Evolutionary conservation across 2,113 vertebrate genomes (phyloP).

Genomic region (Prionailurus bengalensis): DNA sequence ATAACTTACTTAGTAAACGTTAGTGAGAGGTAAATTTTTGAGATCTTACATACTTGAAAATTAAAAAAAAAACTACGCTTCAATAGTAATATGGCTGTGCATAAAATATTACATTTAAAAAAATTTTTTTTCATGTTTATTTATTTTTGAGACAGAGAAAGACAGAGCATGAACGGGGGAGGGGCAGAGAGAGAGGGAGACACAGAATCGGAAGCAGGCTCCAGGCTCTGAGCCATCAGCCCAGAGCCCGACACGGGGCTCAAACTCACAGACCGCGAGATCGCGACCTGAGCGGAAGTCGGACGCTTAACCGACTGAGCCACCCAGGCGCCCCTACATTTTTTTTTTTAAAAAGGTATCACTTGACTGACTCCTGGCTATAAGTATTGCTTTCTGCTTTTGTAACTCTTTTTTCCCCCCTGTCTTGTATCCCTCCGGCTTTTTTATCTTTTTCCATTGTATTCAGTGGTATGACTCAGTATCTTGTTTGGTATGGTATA

Average conservation of each 20-base stretch:
- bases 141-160: no score
- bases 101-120: not conserved
- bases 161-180: no score
- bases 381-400: not conserved
- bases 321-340: no score
- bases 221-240: no score
- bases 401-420: not conserved
- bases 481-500: not conserved
- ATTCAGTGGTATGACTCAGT: not conserved
- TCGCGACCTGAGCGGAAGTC: no score
- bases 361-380: not conserved
- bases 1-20: not conserved
- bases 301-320: no score
- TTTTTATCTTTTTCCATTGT: not conserved
- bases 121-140: no score
- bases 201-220: no score
- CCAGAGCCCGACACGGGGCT: no score
- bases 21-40: constrained; percentile 1
- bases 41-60: not conserved
- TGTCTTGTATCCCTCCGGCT: not conserved
- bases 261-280: rapidly evolving
- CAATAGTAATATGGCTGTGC: not conserved
- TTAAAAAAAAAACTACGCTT: not conserved
- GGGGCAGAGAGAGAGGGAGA: no score
- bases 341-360: no score